These are phyloP conservation scores for Synodontis membranacea DNA, from an alignment of 2,113 vertebrate genomes.

Conservation along the genomic window DNA sequence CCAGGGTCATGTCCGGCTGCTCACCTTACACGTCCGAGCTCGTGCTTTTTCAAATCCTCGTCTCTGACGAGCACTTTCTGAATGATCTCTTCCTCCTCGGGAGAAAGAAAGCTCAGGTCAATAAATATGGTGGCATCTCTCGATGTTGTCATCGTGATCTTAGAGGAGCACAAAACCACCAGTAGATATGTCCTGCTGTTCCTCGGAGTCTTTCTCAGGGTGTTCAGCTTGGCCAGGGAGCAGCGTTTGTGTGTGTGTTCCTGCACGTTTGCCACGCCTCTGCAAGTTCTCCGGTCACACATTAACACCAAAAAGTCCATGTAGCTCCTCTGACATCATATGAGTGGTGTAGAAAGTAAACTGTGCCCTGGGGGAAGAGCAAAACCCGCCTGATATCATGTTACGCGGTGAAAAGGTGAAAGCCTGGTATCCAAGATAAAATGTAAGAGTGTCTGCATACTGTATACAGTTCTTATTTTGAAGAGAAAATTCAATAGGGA, in stretches of 20 bases:
- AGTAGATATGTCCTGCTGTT: background rate
- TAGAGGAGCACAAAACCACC: background rate
- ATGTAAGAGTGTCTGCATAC: background rate
- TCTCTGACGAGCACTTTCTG: constrained; percentile 60
- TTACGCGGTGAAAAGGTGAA: background rate
- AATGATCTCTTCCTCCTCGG: constrained; percentile 57
- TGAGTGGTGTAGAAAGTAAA: background rate
- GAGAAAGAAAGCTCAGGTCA: constrained; percentile 62
- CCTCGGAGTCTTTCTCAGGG: background rate
- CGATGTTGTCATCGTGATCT: constrained; percentile 46
- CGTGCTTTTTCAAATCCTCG: constrained; percentile 54
- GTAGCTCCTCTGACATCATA: background rate
- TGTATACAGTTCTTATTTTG: background rate
- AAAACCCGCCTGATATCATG: background rate
- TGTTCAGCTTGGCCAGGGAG: background rate
- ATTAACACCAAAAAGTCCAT: constrained; percentile 7
- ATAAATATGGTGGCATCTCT: constrained; percentile 47
- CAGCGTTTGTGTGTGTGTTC: background rate
- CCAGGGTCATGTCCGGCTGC: background rate
- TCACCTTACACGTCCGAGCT: constrained; percentile 60
- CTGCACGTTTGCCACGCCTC: constrained; percentile 22
- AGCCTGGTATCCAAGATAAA: background rate
- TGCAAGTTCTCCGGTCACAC: background rate
- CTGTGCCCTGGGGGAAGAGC: background rate
- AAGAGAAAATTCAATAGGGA: no score